Evolutionary conservation across 2,113 vertebrate species (phyloP).

Genomic region (Myiozetetes cayanensis): DNA sequence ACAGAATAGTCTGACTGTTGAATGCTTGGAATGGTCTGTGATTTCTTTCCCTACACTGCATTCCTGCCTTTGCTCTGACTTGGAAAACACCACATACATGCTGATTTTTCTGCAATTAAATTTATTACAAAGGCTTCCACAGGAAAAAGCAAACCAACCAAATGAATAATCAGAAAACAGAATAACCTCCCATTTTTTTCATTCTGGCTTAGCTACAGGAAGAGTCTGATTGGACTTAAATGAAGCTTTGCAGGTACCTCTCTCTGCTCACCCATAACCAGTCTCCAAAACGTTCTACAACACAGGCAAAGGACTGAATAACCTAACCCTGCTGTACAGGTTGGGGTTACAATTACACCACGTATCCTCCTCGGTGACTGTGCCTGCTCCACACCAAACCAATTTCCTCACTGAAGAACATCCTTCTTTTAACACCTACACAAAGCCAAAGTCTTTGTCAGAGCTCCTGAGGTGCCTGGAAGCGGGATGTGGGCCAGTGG

Average conservation of each 20-base stretch:
- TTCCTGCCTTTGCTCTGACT: background rate
- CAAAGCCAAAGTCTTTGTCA: background rate
- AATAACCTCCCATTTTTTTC: background rate
- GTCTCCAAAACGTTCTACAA: background rate
- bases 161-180: background rate
- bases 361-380: background rate
- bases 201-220: background rate
- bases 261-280: background rate
- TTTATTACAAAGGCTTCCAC: background rate
- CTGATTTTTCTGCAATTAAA: background rate
- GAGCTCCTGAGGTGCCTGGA: background rate
- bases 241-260: background rate
- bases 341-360: background rate
- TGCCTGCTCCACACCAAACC: background rate
- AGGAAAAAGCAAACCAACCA: background rate
- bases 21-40: fast-evolving
- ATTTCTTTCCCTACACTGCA: background rate
- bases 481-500: background rate
- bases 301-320: background rate
- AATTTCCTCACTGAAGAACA: background rate
- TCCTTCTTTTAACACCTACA: background rate
- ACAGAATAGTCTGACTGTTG: background rate
- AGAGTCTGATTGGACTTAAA: background rate
- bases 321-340: fast-evolving
- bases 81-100: background rate